A percentile compares a stretch with the other conserved stretches of the same genome.
These are phyloP conservation scores for Spongilla lacustris DNA, from an alignment of 37 sponge, comb jelly and placozoan species.

Conservation along the genomic window DNA sequence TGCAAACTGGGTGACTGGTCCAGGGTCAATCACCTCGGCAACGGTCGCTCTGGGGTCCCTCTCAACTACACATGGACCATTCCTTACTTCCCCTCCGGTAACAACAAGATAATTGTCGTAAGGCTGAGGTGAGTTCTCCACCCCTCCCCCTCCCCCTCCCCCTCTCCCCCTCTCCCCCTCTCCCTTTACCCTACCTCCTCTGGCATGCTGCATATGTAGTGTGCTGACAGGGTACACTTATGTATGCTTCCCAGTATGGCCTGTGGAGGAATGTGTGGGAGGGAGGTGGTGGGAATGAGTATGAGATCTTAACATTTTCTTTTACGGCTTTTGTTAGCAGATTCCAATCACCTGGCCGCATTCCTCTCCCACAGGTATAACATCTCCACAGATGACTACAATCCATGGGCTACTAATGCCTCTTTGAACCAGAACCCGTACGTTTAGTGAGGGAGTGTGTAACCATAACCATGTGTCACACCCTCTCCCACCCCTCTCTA, in stretches of 20 bases:
- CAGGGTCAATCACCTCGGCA: slow-evolving; percentile 97
- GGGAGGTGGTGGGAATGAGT: too few species aligned
- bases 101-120: slow-evolving; percentile 72
- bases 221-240: too few species aligned
- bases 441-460: slow-evolving; percentile 5
- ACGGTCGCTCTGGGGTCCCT: slow-evolving; percentile 85
- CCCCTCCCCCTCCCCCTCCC: too few species aligned
- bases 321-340: too few species aligned
- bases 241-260: too few species aligned
- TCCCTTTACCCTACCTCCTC: too few species aligned
- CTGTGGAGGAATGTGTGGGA: too few species aligned
- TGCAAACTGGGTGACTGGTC: slow-evolving; percentile 87
- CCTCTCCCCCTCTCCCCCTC: too few species aligned
- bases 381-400: slow-evolving; percentile 99
- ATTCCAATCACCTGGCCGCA: not conserved
- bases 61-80: slow-evolving; percentile 84
- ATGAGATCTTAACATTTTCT: too few species aligned
- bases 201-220: too few species aligned
- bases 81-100: slow-evolving; percentile 79
- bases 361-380: slow-evolving; percentile 78
- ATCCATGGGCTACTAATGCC: slow-evolving; percentile 87
- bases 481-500: too few species aligned
- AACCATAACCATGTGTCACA: too few species aligned
- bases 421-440: slow-evolving; percentile 78
- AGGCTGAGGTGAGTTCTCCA: slow-evolving; percentile 79